These are phyloP conservation scores for Folsomia manolachei DNA, from an alignment of 2,888 invertebrate genomes.

Conservation along the genomic window DNA sequence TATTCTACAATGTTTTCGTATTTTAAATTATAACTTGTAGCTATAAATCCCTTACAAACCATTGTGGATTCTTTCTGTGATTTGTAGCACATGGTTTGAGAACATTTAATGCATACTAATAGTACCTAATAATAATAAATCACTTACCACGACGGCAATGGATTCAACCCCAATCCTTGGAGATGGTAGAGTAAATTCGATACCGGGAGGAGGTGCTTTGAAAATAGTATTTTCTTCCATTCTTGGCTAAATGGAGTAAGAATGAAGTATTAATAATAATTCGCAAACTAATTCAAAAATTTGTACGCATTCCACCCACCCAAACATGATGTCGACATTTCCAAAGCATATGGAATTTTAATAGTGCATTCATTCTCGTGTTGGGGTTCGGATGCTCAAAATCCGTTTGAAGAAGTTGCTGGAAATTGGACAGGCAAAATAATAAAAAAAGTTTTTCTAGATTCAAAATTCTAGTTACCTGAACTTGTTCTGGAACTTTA, in stretches of 20 bases:
- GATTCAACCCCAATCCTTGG: conserved; percentile 97
- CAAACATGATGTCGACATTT: conserved; percentile 96
- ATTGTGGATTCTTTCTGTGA: too few species aligned
- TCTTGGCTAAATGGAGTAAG: conserved; percentile 64
- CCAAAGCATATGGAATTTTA: conserved; percentile 56
- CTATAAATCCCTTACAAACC: background rate
- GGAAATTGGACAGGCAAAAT: too few species aligned
- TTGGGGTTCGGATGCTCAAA: conserved; percentile 79
- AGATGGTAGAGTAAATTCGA: conserved; percentile 97
- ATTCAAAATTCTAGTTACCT: too few species aligned
- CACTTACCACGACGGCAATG: conserved; percentile 69
- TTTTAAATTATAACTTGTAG: background rate
- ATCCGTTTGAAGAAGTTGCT: conserved; percentile 83
- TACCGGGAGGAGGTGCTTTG: conserved; percentile 97
- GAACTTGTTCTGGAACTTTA: conserved; percentile 80
- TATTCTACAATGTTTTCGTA: background rate
- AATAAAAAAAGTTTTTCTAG: too few species aligned
- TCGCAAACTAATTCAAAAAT: too few species aligned
- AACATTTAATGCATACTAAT: background rate
- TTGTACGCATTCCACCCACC: too few species aligned
- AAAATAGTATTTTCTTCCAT: conserved; percentile 97
- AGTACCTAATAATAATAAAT: background rate
- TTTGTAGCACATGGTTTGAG: too few species aligned
- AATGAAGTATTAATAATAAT: too few species aligned
- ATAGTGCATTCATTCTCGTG: conserved; percentile 76